These are phyloP conservation scores for Heterocephalus glaber DNA, from an alignment of 2,113 vertebrate genomes.

Conservation along the genomic window DNA sequence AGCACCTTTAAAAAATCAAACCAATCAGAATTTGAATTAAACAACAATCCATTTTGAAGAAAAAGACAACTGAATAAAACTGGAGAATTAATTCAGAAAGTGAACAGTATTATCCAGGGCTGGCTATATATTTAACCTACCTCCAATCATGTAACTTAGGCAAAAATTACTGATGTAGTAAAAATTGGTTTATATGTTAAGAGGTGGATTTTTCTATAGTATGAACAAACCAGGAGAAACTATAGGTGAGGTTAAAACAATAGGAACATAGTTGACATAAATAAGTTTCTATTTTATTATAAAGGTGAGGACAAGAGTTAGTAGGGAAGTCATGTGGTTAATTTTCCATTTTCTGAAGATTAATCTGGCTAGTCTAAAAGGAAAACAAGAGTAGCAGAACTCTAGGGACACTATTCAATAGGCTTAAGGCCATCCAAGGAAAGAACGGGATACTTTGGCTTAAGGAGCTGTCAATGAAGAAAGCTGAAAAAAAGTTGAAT, in stretches of 20 bases:
- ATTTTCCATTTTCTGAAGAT: slow-evolving; percentile 23
- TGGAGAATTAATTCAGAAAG: background rate
- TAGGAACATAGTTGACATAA: background rate
- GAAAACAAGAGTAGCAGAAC: background rate
- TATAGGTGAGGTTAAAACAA: background rate
- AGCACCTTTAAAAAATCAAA: slow-evolving; percentile 35
- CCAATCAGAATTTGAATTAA: slow-evolving; percentile 29
- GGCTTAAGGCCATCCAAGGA: background rate
- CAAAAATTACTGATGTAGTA: background rate
- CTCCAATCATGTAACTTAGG: background rate
- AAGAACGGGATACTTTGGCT: background rate
- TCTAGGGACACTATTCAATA: background rate
- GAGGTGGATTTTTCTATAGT: background rate
- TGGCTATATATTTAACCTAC: background rate
- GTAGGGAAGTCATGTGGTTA: background rate
- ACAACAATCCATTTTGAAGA: background rate
- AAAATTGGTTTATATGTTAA: background rate
- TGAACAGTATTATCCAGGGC: background rate
- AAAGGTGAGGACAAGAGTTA: background rate
- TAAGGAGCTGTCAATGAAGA: background rate
- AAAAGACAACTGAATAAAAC: background rate
- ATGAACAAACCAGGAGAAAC: background rate
- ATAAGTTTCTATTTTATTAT: background rate
- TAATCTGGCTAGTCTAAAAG: background rate
- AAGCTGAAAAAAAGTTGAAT: background rate